Evolutionary conservation across 2,113 vertebrate genomes (phyloP), one percentile per base, ranked within the genome.

Genomic region (Pantherophis guttatus): DNA sequence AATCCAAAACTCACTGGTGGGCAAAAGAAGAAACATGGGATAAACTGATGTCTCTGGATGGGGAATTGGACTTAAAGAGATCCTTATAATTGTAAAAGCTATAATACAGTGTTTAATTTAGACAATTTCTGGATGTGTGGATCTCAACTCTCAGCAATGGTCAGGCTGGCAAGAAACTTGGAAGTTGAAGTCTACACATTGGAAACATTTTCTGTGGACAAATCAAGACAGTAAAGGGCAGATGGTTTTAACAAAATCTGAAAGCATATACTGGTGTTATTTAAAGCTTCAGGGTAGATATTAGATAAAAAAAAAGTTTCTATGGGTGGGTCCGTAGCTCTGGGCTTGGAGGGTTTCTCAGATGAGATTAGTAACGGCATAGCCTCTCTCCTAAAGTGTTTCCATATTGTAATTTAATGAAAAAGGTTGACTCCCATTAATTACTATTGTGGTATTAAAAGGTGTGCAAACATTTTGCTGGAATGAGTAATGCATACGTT

Each of bases 371-470:
- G 19, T 58, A 92, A 50, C 26, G 8, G 87, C 86, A 87, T 87
- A 92, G 50, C 55, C 81, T 92, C 29, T 59, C 5, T 55, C 91
- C 59, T 1, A 44, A 44, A 92, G 29, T 11, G 21, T 21, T 62
- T 58, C 57, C 26, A 39, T 87, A 44, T 33, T 24, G 33, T 92
- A 53, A 62, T 52, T 59, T 87, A 91, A 11, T n/a, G 85, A 81
- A 54, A 91, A 57, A 87, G 33, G 53, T 58, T 87, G 44, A 62
- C 57, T 87, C 54, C 54, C 44, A 86, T 70, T 62, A 52, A 70
- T 90, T 53, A 91, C 29, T 62, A 50, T 52, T 87, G 57, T 87
- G 91, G 48, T 33, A 29, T 92, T 54, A 92, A 44, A 87, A 92
- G 54, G 24, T 53, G 86, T 87, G 85, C 85, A 65, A 87, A 87